Evolutionary conservation across 2,797 vertebrate species (phyloP), one percentile per base, ranked within the genome.

Genomic region (Tokudaia muenninki): DNA sequence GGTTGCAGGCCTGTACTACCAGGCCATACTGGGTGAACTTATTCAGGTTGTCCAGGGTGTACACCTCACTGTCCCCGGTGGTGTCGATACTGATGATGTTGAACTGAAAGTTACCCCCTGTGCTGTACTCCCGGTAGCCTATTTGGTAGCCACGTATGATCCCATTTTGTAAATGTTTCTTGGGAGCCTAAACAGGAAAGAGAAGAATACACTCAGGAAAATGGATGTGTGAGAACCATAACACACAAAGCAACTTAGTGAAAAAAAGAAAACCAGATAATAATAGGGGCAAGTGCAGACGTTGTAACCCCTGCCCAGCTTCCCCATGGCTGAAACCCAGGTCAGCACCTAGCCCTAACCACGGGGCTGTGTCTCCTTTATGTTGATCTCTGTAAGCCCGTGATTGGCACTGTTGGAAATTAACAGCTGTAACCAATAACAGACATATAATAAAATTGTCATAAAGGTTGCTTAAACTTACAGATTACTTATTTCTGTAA

Each of bases 21-120:
- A 99, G 99, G 78, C 99, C 99, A 88, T 99, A 99, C 98, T 99
- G 99, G 1, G 99, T 99, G 98, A 99, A 99, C 98, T 99, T 99
- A 97, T 99, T 99, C 90, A 99, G 99, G 98, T 99, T 99, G 98
- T 99, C 99, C 98, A 99, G 99, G 0, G 99, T 98, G 89, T 99
- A 99, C 89, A 99, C 99, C 98, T 99, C 99, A 0, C 98, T 99
- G 99, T 99, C 99, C 0, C 99, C 99, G 0, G 99, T 99, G 95
- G 99, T 99, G 98, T 99, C 99, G 22, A 99, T 98, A 31, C 99
- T 99, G 98, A 99, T 99, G 96, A 99, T 99, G 98, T 99, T 99
- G 98, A 99, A 99, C 98, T 99, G 99, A 98, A 99, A 99, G 97
- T 99, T 99, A 13, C 99, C 99, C 0, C 99, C 99, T 0, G 99